Percentiles rank a stretch among this genome's conserved stretches.
Evolutionary conservation across 2,113 vertebrate species (phyloP).

Genomic region (Myotis yumanensis): DNA sequence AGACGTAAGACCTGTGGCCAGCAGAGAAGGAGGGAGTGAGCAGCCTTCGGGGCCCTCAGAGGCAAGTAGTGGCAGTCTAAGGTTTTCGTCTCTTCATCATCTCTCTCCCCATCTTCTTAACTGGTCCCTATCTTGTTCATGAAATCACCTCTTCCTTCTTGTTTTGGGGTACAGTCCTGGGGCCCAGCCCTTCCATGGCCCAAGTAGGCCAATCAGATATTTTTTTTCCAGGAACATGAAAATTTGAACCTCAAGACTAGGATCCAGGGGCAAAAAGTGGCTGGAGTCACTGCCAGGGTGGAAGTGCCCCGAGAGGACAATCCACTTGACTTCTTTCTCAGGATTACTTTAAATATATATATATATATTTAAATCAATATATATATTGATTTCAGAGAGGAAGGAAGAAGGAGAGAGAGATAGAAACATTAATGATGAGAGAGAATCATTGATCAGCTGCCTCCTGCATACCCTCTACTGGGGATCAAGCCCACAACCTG

Average conservation of each 20-base stretch:
- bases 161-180: background rate
- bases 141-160: background rate
- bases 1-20: background rate
- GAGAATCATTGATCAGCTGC: no score
- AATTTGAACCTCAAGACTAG: background rate
- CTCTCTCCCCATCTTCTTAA: background rate
- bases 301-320: background rate
- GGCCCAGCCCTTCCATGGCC: background rate
- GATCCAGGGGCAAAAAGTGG: background rate
- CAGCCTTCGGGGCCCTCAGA: background rate
- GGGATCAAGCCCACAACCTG: no score
- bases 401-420: no score
- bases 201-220: background rate
- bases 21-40: background rate
- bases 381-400: no score
- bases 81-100: background rate
- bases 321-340: background rate
- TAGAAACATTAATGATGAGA: no score
- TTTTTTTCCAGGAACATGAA: background rate
- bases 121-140: background rate
- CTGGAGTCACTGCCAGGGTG: background rate
- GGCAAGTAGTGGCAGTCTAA: rapidly evolving
- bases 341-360: background rate
- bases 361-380: no score
- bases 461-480: no score